Evolutionary conservation across 53 echinoderm and acorn worm genomes (phyloP).

Genomic region (Holothuria scabra): DNA sequence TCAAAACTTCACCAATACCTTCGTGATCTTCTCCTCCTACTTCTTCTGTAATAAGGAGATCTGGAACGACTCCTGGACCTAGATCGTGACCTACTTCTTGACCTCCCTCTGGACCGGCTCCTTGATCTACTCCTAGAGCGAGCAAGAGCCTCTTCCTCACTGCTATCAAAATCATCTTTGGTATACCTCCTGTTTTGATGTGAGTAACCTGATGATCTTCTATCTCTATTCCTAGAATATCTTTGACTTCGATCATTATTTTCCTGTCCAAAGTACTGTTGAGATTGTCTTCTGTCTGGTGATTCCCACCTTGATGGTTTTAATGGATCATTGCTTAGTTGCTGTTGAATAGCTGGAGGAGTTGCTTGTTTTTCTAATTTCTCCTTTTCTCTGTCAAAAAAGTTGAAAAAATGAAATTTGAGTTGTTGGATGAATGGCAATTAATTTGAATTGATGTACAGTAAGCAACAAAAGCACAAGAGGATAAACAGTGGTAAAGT

Average conservation of each 20-base stretch:
- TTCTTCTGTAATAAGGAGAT: constrained; percentile 58
- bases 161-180: constrained; percentile 31
- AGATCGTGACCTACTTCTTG: constrained; percentile 21
- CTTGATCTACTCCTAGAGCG: constrained; percentile 41
- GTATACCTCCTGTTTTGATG: neutral
- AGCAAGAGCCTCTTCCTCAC: constrained; percentile 46
- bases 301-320: constrained; percentile 35
- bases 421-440: no score
- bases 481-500: no score
- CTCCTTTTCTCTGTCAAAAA: no score
- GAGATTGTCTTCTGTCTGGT: neutral
- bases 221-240: neutral
- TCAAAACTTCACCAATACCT: constrained; percentile 24
- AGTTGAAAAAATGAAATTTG: no score
- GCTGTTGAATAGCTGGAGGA: no score
- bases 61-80: constrained; percentile 69
- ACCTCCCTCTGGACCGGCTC: constrained; percentile 65
- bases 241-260: neutral
- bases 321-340: neutral
- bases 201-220: neutral
- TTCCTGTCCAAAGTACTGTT: neutral
- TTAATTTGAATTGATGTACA: no score
- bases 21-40: constrained; percentile 49
- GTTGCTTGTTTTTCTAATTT: no score
- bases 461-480: no score